Evolutionary conservation across 2,113 vertebrate genomes (phyloP), one percentile per base, ranked within the genome.

Genomic region (Rhinogobius similis): DNA sequence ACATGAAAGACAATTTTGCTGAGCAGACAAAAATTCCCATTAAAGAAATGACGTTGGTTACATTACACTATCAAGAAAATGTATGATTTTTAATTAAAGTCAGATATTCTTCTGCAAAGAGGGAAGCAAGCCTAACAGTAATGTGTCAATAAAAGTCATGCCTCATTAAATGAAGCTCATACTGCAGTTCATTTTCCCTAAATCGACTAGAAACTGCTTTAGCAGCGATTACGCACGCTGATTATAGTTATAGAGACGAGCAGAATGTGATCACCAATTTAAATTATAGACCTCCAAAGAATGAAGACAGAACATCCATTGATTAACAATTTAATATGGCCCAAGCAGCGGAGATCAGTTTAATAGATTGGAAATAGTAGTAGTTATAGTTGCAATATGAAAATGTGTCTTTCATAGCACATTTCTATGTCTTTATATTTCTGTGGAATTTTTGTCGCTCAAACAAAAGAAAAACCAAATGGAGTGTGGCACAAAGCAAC

Each of bases 111-210:
- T 64, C 24, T 76, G 55, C 26, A 58, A 14, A 58, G 26, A 32
- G 26, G 55, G 55, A 58, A 58, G 26, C 20, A 58, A 58, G 55
- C 55, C 26, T 26, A 58, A 58, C 55, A 29, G 14, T 58, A 58
- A 58, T 58, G 58, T 72, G 58, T 78, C 56, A 48, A 74, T 64
- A 67, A 82, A 75, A 72, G 73, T 77, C 67, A 67, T 12, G 70
- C 70, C 76, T 79, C 62, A 67, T 79, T 79, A 70, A 9, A 39
- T 62, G 48, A 64, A 68, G 74, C 79, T 76, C 76, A 58, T 62
- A 59, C 73, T 29, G 68, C 21, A 21, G 69, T 80, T 82, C 80
- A 68, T 58, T 85, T 73, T 78, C 68, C 50, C 43, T 73, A 65
- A 71, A 82, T 66, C 65, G 64, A 78, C 67, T 73, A 41, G 71